Evolutionary conservation across 2,888 invertebrate species (phyloP).

Genomic region (Tenthredo livida): DNA sequence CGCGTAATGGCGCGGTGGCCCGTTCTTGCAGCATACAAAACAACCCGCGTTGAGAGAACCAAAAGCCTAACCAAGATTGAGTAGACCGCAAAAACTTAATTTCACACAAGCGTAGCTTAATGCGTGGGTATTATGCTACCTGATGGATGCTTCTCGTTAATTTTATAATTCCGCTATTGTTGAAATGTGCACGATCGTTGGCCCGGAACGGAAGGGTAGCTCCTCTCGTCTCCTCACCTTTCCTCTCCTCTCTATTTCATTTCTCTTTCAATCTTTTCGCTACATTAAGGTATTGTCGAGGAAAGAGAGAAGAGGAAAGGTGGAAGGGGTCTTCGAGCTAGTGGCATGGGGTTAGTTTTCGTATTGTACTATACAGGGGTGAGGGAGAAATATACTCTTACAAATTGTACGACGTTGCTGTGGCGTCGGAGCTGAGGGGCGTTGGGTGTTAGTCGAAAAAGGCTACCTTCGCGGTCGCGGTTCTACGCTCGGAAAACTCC

Average conservation of each 20-base stretch:
- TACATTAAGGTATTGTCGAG: constrained; percentile 37
- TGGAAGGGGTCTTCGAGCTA: constrained; percentile 35
- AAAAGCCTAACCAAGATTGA: constrained; percentile 67
- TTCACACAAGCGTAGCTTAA: constrained; percentile 63
- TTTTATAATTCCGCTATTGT: constrained; percentile 69
- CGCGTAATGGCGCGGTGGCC: constrained; percentile 56
- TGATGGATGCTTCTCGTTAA: constrained; percentile 73
- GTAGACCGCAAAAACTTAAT: constrained; percentile 65
- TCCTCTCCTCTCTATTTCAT: neutral
- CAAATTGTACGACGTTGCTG: constrained; percentile 71
- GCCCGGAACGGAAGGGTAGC: constrained; percentile 45
- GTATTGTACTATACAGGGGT: constrained; percentile 67
- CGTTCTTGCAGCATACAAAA: constrained; percentile 60
- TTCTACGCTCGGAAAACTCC: constrained; percentile 58
- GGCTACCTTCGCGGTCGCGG: constrained; percentile 54
- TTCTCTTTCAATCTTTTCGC: constrained; percentile 21
- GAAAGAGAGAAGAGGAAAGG: constrained; percentile 54
- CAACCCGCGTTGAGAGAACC: constrained; percentile 52
- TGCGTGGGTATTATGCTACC: constrained; percentile 65
- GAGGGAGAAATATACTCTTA: constrained; percentile 74
- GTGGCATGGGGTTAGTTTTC: constrained; percentile 52
- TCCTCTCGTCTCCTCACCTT: neutral
- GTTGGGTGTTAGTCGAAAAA: constrained; percentile 46
- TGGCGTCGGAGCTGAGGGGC: constrained; percentile 60
- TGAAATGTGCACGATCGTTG: constrained; percentile 52